Conservation (phyloP, 35 echinoderm and acorn worm species). For the Ophiothrix spiculata region DNA sequence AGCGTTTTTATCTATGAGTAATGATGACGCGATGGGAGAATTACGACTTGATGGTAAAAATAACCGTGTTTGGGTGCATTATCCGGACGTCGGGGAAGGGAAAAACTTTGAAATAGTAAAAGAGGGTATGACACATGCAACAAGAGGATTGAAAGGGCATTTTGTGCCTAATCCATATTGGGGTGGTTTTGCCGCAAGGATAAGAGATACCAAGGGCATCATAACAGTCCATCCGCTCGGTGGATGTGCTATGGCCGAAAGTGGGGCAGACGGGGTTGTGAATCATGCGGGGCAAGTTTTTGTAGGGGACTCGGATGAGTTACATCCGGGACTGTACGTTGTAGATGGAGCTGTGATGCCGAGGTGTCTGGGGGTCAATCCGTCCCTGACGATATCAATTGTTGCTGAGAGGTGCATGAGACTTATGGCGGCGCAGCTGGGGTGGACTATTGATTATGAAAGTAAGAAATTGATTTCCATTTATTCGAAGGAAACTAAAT, state of each 20-base stretch:
- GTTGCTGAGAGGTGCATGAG: conserved; percentile 62
- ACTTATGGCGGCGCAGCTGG: conserved; percentile 35
- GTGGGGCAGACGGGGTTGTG: conserved; percentile 42
- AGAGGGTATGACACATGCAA: conserved; percentile 7
- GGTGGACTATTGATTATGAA: conserved; percentile 49
- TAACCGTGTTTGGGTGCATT: conserved; percentile 41
- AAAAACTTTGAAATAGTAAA: conserved; percentile 48
- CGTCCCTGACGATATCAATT: conserved; percentile 42
- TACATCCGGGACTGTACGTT: conserved; percentile 49
- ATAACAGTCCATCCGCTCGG: conserved; percentile 36
- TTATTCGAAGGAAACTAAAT: too few species aligned
- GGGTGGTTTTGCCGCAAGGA: conserved; percentile 12
- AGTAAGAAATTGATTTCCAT: conserved; percentile 43
- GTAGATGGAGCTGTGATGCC: conserved; percentile 55
- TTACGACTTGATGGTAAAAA: conserved; percentile 28
- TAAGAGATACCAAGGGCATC: conserved; percentile 11
- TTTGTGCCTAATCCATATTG: conserved; percentile 27
- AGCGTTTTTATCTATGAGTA: conserved; percentile 63
- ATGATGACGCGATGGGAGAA: conserved; percentile 45
- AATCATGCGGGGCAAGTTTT: conserved; percentile 64
- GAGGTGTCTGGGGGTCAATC: conserved; percentile 51
- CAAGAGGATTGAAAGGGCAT: conserved; percentile 19
- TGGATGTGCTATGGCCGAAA: conserved; percentile 35
- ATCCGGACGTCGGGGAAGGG: conserved; percentile 41
- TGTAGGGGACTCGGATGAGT: conserved; percentile 41